Base-by-base conservation (phyloP, 2,113 vertebrate species). In the Cyanoderma ruficeps region DNA sequence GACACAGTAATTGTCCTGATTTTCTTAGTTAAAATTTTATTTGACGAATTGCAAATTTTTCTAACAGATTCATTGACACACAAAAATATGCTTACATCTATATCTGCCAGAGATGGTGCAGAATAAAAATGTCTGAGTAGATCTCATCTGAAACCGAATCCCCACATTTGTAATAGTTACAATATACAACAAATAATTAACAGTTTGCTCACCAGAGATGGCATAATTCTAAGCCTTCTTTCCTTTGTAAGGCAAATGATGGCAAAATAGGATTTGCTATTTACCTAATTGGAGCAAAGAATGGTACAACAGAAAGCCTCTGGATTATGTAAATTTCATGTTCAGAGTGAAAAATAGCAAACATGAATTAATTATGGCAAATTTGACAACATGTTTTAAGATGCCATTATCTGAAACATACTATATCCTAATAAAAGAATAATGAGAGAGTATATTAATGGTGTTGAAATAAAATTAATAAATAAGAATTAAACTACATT, bases 171-270 rank as follows among this genome's bases (percentile, higher is more conserved):
- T 94, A 94, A 90, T 95, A 91, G 71, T 87, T 75, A 56, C 74
- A 69, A 90, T 96, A 74, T 92, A 53, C 69, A 87, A 68, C 53
- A 92, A 80, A 82, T 86, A 79, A 91, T 50, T 83, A 68, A 93
- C 83, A 94, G 93, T 95, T 96, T 96, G 75, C 90, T 94, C 92
- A 94, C 91, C 68, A 94, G 78, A 79, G 60, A 70, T 92, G 81
- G 39, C 75, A 87, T 93, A 68, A 77, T 61, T 39, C 60, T 84
- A 95, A 86, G 28, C 50, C 72, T 87, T 75, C 83, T 95, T 70
- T 68, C 81, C 76, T 94, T 67, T 68, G 47, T 72, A 92, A 93
- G 42, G 94, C 46, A 93, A 91, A 86, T 44, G 42, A 93, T 39
- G 44, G 49, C 42, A 90, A 79, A 81, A 63, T 78, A 79, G 33